Base-by-base conservation (phyloP, 2,888 invertebrate species). In the Sarcophaga subvicina region DNA sequence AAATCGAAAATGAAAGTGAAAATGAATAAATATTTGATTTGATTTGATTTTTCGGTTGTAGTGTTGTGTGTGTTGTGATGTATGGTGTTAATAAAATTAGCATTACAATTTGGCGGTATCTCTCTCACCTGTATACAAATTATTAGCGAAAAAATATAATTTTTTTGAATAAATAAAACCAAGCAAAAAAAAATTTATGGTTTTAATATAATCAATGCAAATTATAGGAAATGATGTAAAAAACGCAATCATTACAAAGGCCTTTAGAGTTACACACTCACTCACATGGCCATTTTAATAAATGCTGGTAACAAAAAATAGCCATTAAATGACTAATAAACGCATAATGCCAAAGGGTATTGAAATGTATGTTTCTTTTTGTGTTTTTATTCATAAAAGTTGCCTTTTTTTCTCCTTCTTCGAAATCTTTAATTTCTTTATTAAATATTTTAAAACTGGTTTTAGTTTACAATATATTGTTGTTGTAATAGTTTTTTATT, bases 1-100 rank as follows among this genome's bases (percentile, higher is more conserved):
- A 76, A 59, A 71, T 80, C n/a, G 49, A 86, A 85, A 86, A 86
- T 82, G 85, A 86, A 82, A 86, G 85, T 82, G 49, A 82, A 85
- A 37, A 37, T 37, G 37, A 37, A 72, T 25, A 79, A 72, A 80
- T 47, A 62, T 45, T 66, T 73, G 62, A 67, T 70, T 66, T 73
- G 62, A 67, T 70, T 22, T 14, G 37, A 37, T 37, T 37, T 37
- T 37, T 37, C 10, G 37, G 37, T 10, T 37, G 37, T 37, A 37
- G 37, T 37, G 1, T 37, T 37, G 37, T 37, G 37, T 37, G 37
- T 37, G 10, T 37, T 37, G 37, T 10, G 59, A 72, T 60, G 37
- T 75, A 17, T 71, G 37, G 70, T 71, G 45, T 77, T 77, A 67
- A 81, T 25, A 4, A 85, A 80, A 80, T 85, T 85, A 80, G 72